Evolutionary conservation across 1,140 invertebrate genomes (phyloP), one percentile per base, ranked within the genome.

Genomic region (Papilio polytes): DNA sequence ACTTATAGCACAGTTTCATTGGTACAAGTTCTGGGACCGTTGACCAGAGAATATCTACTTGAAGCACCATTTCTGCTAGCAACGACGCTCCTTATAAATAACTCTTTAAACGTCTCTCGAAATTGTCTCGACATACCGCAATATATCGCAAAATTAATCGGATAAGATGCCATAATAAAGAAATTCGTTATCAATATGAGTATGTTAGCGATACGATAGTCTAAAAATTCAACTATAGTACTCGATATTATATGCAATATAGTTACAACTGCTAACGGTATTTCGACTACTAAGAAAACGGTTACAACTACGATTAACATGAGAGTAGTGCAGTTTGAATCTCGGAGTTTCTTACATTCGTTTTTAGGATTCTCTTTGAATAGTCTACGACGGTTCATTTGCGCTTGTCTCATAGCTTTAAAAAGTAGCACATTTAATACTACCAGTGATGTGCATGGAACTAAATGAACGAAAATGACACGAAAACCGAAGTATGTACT

Each of bases 241-340:
- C 96, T 97, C n/a, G 97, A 97, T 74, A 98, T 97, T 63, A 99
- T 98, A 88, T 98, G 97, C n/a, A 99, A 94, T 12, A 97, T 96
- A 0, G 98, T 98, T 59, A 99, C 97, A 26, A 99, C 97, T 1
- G 98, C 98, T 53, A 99, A 96, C 0, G 98, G 98, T 81, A 99
- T 97, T 92, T 99, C 98, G 0, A 98, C 98, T 80, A 98, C 95
- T 0, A 99, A 95, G 90, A 99, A 99, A 0, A 99, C 98, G 0
- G 98, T 97, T 0, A 99, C 98, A 0, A 99, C 98, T 3, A 98
- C 98, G n/a, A 99, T 99, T 6, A 99, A 94, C 98, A 99, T 99
- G 7, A 99, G 91, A 0, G 98, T 99, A 1, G 98, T 99, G 89
- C 98, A 99, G 88, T 99, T 99, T 10, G 97, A 97, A 89, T 98